Base-by-base conservation (phyloP, 1,140 invertebrate genomes). In the Meteorus sp. region DNA sequence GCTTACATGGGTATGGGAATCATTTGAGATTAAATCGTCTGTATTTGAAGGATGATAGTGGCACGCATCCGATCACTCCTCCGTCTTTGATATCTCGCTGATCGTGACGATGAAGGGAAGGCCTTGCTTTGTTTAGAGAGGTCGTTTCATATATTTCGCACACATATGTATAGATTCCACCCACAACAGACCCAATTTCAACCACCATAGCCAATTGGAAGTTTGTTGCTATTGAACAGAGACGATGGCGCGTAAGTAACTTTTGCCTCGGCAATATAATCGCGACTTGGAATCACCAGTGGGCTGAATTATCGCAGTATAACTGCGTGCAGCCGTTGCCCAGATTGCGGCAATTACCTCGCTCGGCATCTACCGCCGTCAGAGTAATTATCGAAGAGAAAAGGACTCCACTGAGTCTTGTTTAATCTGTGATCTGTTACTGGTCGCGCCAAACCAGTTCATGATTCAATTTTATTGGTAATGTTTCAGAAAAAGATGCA, bases 221-320 rank as follows among this genome's bases (percentile, higher is more conserved):
- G 73, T 78, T 79, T 66, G 68, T 56, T 59, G 53, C 59, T 45
- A 41, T 61, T 58, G 56, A 33, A 51, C 41, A 44, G 52, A 61
- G 39, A 43, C 43, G 54, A 41, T 65, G 50, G 45, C 56, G 56
- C 60, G 68, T 70, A 73, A 72, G 72, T 75, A 76, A 76, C 70
- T 77, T 74, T 68, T 74, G 69, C 71, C 67, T 60, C 65, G 67
- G 69, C 45, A 31, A 23, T 41, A 54, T 75, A 77, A 79, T 76
- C 76, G n/a, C 73, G 71, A 72, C 69, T 76, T 68, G 70, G 64
- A 77, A 78, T 78, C 75, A 74, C 76, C 72, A 69, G 73, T 76
- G 64, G 69, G 52, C 61, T 76, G 73, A 78, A 79, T 79, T 76
- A 78, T 79, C 75, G 69, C 67, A 65, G 69, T 72, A 27, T 59